Base-by-base conservation (phyloP, 2,113 vertebrate genomes). In the Actenoides hombroni region DNA sequence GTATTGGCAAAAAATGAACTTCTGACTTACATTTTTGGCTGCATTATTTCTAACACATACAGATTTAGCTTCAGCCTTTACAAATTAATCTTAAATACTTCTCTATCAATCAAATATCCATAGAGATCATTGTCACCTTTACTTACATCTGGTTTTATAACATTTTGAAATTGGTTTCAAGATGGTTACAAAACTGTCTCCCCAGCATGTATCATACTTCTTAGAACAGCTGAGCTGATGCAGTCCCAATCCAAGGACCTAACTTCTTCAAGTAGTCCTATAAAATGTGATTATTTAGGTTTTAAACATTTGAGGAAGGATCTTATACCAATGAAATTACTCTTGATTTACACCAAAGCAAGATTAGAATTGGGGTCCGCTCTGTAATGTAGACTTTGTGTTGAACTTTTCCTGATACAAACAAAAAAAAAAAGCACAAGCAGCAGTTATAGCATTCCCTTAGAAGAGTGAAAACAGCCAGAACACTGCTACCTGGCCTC, bases 1-100 rank as follows among this genome's bases (percentile, higher is more conserved):
- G 89, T 95, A 93, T 97, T 98, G 98, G 98, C 98, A 98, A 97
- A 96, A 95, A 93, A 65, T 57, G 92, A 96, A 94, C 94, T 96
- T 97, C 70, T 68, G 95, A 96, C 81, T 73, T 94, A 86, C 68
- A 78, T 94, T 97, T 97, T 98, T 97, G 97, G 97, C 97, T 96
- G 97, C 85, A 74, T 94, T 95, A 92, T 95, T 98, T 97, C 90
- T 97, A 97, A 98, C 92, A 95, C 69, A 77, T 90, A 82, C 8
- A 97, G 94, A 96, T 59, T 93, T 93, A 93, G 76, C 97, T 98
- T 97, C 97, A 97, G 82, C 39, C 67, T 95, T 81, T 77, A 97
- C 81, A 98, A 96, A 92, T 85, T 95, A 64, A 91, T 95, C 93
- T 90, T 95, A 95, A 98, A 97, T 87, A 95, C 94, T 97, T 96